Percentiles rank a stretch among this genome's conserved stretches.
These are phyloP conservation scores for Sylvia borin DNA, from an alignment of 2,797 vertebrate species.

Conservation along the genomic window DNA sequence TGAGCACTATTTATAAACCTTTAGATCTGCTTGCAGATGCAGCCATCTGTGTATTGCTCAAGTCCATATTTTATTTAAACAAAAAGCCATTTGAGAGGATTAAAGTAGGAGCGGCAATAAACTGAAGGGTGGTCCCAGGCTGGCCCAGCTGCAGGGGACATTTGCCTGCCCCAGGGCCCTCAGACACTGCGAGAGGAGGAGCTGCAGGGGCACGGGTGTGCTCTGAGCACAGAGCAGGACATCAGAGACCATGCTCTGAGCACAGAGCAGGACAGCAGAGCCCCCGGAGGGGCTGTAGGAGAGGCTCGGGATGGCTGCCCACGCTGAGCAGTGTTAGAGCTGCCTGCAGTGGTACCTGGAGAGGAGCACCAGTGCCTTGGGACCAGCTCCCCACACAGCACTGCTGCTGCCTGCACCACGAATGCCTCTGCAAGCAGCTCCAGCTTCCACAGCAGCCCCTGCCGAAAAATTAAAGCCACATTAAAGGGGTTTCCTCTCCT, in stretches of 20 bases:
- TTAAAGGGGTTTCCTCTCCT: background rate
- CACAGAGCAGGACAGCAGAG: constrained; percentile 2
- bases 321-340: fast-evolving
- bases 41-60: constrained; percentile 42
- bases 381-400: fast-evolving
- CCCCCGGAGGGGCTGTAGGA: background rate
- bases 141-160: background rate
- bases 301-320: fast-evolving
- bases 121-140: background rate
- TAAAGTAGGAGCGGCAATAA: constrained; percentile 23
- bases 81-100: constrained; percentile 61
- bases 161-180: background rate
- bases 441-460: background rate
- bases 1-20: constrained; percentile 59
- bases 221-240: background rate
- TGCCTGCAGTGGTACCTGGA: fast-evolving
- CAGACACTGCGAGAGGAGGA: background rate
- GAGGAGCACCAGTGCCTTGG: background rate
- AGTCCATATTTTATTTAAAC: constrained; percentile 54
- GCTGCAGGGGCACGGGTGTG: background rate
- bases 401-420: fast-evolving
- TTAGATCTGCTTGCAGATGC: constrained; percentile 35
- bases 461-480: background rate
- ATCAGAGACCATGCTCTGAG: background rate
- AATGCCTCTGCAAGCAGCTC: background rate